Percentiles rank a stretch among this genome's conserved stretches.
These are phyloP conservation scores for Falco naumanni DNA, from an alignment of 2,797 vertebrate species.

Conservation along the genomic window DNA sequence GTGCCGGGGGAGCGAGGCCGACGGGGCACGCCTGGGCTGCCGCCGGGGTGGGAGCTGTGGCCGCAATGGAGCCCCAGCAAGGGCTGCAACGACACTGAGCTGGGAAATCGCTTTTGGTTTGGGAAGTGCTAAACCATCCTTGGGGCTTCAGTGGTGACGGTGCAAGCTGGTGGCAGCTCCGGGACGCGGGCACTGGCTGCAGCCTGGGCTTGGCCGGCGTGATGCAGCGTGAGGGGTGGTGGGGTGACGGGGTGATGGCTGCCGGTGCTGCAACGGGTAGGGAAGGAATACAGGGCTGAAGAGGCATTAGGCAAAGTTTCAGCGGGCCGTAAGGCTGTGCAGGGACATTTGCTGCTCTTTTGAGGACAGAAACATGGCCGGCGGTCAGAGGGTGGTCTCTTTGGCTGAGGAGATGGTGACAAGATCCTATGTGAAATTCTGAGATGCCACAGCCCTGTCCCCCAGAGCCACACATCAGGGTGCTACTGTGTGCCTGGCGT, in stretches of 20 bases:
- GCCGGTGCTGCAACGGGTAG: background rate
- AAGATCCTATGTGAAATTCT: background rate
- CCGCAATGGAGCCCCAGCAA: background rate
- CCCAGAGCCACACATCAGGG: rapidly evolving
- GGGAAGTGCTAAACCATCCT: background rate
- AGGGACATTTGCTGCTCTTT: background rate
- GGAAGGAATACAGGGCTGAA: background rate
- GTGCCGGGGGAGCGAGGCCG: background rate
- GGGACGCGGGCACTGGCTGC: background rate
- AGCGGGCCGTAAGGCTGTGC: background rate
- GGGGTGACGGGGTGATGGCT: background rate
- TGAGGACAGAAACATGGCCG: background rate
- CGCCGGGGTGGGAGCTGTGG: rapidly evolving
- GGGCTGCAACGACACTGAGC: background rate
- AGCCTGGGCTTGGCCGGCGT: rapidly evolving
- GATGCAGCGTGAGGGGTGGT: background rate
- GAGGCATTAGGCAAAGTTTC: background rate
- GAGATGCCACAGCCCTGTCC: background rate
- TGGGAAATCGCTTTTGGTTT: background rate
- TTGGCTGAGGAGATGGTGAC: background rate
- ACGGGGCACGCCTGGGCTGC: background rate
- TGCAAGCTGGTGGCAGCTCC: background rate
- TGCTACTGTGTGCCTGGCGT: background rate
- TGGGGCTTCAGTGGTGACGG: rapidly evolving
- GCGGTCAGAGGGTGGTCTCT: background rate